Evolutionary conservation across 2,113 vertebrate genomes (phyloP).

Genomic region (Daubentonia madagascariensis): DNA sequence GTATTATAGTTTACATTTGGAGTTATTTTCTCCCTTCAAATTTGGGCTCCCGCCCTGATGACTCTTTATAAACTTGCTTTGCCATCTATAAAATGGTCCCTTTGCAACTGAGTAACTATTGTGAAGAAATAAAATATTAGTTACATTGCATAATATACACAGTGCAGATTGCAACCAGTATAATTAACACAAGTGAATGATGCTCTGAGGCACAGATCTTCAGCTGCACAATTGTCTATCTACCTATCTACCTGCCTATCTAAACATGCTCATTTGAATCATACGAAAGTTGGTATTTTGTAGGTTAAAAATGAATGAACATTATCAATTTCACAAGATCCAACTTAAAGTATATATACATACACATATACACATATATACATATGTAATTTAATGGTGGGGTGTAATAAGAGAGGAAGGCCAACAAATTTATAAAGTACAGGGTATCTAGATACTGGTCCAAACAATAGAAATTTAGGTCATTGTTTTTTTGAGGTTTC

Average conservation of each 20-base stretch:
- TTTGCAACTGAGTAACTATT: background rate
- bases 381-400: background rate
- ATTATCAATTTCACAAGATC: background rate
- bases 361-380: background rate
- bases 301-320: background rate
- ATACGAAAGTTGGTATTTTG: background rate
- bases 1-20: background rate
- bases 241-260: background rate
- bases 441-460: background rate
- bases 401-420: background rate
- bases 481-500: background rate
- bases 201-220: background rate
- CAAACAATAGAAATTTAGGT: background rate
- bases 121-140: background rate
- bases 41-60: background rate
- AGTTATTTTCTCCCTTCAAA: background rate
- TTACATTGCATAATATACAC: background rate
- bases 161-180: background rate
- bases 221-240: background rate
- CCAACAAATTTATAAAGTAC: background rate
- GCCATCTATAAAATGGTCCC: background rate
- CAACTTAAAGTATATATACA: background rate
- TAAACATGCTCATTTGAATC: background rate
- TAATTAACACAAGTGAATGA: background rate
- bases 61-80: background rate